Percentiles rank a stretch among this genome's conserved stretches.
Conservation (phyloP, 1,140 invertebrate genomes). For the Penaeus indicus region DNA sequence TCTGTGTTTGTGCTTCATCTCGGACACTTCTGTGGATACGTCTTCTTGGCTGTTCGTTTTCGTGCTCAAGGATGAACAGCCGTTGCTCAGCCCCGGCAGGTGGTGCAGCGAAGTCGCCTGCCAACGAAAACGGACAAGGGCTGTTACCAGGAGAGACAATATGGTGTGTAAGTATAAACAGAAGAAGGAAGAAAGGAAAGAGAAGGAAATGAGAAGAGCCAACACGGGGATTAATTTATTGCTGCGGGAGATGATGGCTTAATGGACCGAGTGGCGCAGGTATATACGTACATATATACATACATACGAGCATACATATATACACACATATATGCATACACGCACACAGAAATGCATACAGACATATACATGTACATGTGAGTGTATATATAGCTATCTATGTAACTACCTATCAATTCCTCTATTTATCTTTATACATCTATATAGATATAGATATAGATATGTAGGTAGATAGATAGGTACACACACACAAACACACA, state of each 20-base stretch:
- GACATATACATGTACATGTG: not conserved
- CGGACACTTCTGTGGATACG: slow-evolving; percentile 30
- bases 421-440: too few species aligned
- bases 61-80: slow-evolving; percentile 50
- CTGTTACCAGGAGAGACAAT: too few species aligned
- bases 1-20: slow-evolving; percentile 37
- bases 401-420: too few species aligned
- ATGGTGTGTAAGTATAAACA: too few species aligned
- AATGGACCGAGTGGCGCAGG: not conserved
- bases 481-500: too few species aligned
- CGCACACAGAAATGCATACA: not conserved
- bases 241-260: too few species aligned
- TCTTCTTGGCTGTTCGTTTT: slow-evolving; percentile 49
- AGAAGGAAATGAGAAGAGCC: not conserved
- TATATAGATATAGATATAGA: too few species aligned
- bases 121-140: too few species aligned
- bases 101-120: slow-evolving; percentile 57
- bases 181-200: too few species aligned
- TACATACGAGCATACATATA: not conserved
- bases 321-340: not conserved
- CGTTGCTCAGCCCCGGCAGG: slow-evolving; percentile 55
- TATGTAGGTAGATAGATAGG: too few species aligned
- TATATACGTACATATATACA: not conserved
- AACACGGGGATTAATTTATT: too few species aligned
- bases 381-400: not conserved